A percentile compares a stretch with the other conserved stretches of the same genome.
phyloP scores from a whole-genome alignment of 2,113 vertebrate species.

The Junco hyemalis region DNA sequence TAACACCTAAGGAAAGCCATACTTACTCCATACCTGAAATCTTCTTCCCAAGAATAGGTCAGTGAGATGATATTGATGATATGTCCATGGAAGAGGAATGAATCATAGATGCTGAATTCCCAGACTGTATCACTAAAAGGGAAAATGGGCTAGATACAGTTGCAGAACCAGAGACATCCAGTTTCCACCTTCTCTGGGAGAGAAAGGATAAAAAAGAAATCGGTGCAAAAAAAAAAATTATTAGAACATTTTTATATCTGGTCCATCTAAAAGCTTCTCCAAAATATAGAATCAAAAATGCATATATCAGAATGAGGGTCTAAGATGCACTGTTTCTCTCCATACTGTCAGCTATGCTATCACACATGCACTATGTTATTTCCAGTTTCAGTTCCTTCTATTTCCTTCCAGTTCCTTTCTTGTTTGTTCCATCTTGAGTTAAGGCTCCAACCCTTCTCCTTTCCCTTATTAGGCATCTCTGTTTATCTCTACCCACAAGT shows the following conservation, averaged over 20 bases:
- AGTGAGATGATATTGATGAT: background rate
- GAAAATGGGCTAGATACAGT: background rate
- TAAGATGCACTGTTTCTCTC: background rate
- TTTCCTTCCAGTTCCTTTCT: background rate
- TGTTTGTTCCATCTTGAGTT: background rate
- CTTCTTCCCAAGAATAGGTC: accelerated
- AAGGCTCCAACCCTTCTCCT: background rate
- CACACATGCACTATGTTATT: background rate
- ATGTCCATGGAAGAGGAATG: background rate
- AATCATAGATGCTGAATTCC: background rate
- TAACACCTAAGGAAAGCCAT: background rate
- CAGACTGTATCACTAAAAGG: background rate
- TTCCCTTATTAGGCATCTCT: background rate
- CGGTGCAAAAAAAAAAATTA: background rate
- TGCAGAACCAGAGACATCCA: background rate
- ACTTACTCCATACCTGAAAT: background rate
- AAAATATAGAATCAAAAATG: background rate
- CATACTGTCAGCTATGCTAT: background rate
- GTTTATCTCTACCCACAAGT: background rate
- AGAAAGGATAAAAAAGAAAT: background rate
- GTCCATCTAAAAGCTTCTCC: background rate
- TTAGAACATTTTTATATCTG: background rate
- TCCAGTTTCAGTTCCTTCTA: background rate
- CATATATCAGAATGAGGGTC: background rate
- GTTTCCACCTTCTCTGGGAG: background rate